These are phyloP conservation scores for Orussus abietinus DNA, from an alignment of 1,140 invertebrate species.

Conservation along the genomic window DNA sequence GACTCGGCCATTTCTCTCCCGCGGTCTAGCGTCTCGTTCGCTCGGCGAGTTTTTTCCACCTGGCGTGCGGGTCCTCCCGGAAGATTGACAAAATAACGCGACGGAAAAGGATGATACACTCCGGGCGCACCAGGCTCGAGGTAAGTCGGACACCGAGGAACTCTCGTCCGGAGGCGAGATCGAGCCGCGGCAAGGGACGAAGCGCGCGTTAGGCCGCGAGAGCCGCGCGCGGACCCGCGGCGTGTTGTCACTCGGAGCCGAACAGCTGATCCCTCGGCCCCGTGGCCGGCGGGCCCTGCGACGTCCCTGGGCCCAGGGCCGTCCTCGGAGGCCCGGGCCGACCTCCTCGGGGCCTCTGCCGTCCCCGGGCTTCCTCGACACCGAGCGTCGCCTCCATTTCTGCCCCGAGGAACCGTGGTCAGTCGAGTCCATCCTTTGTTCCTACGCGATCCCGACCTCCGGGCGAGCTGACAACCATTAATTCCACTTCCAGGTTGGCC, in stretches of 20 bases:
- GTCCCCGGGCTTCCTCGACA: too few species aligned
- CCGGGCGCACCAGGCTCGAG: constrained; percentile 54
- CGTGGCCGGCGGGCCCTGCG: constrained; percentile 18
- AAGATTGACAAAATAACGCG: constrained; percentile 53
- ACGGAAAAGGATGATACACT: constrained; percentile 56
- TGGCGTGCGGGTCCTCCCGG: constrained; percentile 51
- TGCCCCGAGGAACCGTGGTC: too few species aligned
- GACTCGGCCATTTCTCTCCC: constrained; percentile 51
- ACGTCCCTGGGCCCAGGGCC: constrained; percentile 8
- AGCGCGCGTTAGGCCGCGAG: too few species aligned
- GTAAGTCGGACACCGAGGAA: constrained; percentile 33
- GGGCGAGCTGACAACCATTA: too few species aligned
- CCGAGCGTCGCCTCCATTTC: too few species aligned
- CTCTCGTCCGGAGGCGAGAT: constrained; percentile 15
- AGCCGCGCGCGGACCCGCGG: too few species aligned
- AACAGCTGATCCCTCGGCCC: constrained; percentile 51
- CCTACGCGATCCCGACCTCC: too few species aligned
- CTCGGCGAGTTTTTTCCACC: constrained; percentile 25
- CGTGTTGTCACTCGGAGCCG: constrained; percentile 50
- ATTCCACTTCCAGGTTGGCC: too few species aligned
- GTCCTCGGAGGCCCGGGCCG: too few species aligned
- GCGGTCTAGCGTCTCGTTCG: constrained; percentile 35
- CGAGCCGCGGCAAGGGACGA: too few species aligned
- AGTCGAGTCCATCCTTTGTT: constrained; percentile 39
- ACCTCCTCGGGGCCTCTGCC: too few species aligned